These are phyloP conservation scores for Parauchenoglanis ngamensis DNA, from an alignment of 2,797 vertebrate species.

Conservation along the genomic window DNA sequence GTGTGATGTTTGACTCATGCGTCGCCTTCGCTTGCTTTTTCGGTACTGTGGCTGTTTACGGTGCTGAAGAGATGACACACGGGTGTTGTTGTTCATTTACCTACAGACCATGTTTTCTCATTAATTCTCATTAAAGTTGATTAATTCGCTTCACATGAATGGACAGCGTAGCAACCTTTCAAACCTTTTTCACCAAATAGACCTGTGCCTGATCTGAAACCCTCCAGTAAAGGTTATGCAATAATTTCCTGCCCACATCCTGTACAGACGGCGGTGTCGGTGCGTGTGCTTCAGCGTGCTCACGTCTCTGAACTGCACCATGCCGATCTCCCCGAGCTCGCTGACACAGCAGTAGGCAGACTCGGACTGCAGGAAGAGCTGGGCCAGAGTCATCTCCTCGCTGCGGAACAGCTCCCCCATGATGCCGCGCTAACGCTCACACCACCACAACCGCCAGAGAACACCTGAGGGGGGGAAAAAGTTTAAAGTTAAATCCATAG, in stretches of 20 bases:
- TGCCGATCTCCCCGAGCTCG: conserved; percentile 95
- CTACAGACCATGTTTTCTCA: background rate
- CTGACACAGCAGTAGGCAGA: conserved; percentile 97
- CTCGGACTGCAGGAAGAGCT: conserved; percentile 96
- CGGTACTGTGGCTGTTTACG: background rate
- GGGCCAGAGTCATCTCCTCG: conserved; percentile 97
- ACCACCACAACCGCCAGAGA: background rate
- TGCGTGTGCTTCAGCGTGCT: conserved; percentile 63
- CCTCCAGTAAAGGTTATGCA: no score
- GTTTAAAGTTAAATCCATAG: background rate
- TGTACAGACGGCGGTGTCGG: background rate
- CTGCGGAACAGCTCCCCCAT: conserved; percentile 96
- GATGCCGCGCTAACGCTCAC: conserved; percentile 48
- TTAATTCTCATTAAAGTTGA: background rate
- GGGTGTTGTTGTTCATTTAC: background rate
- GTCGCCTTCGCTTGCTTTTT: background rate
- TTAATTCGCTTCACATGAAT: background rate
- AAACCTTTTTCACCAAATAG: no score
- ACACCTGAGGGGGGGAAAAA: background rate
- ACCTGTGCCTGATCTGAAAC: background rate
- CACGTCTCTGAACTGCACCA: conserved; percentile 97
- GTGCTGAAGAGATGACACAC: background rate
- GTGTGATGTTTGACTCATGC: background rate
- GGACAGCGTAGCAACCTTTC: no score
- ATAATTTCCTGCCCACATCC: conserved; percentile 4